phyloP scores from a whole-genome alignment of 2,888 invertebrate genomes.

The Tineola bisselliella region DNA sequence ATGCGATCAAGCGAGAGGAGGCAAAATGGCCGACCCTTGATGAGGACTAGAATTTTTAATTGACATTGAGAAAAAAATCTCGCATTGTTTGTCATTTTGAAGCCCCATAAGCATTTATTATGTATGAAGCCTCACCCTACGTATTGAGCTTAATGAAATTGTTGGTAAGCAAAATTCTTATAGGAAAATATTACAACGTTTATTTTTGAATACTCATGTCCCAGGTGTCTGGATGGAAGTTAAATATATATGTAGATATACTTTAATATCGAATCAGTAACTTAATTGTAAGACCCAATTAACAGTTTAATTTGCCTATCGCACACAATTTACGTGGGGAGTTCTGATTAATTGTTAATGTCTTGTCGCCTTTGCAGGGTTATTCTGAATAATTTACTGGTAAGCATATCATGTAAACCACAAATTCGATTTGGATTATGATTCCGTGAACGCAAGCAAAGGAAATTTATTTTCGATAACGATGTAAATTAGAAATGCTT shows the following conservation, averaged over 20 bases:
- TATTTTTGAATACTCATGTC: too few species aligned
- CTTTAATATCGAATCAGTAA: neutral
- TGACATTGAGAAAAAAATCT: slow-evolving; percentile 14
- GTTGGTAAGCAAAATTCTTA: too few species aligned
- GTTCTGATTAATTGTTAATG: neutral
- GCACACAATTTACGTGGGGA: neutral
- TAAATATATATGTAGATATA: neutral
- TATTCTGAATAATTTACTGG: too few species aligned
- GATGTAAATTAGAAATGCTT: too few species aligned
- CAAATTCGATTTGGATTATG: too few species aligned
- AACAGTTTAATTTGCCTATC: neutral
- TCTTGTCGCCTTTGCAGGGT: neutral
- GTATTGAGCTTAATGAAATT: neutral
- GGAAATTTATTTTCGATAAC: too few species aligned
- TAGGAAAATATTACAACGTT: too few species aligned
- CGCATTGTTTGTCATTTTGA: slow-evolving; percentile 16
- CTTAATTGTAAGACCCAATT: neutral
- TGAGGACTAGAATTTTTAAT: slow-evolving; percentile 17
- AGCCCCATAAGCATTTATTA: slow-evolving; percentile 11
- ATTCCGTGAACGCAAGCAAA: too few species aligned
- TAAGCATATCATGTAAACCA: too few species aligned
- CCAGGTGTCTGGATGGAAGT: too few species aligned
- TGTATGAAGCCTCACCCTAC: neutral
- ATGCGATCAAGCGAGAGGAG: slow-evolving; percentile 30
- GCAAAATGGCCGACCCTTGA: slow-evolving; percentile 36